A percentile compares a stretch with the other conserved stretches of the same genome.
Conservation (phyloP, 2,888 invertebrate genomes). For the Lapara coniferarum region DNA sequence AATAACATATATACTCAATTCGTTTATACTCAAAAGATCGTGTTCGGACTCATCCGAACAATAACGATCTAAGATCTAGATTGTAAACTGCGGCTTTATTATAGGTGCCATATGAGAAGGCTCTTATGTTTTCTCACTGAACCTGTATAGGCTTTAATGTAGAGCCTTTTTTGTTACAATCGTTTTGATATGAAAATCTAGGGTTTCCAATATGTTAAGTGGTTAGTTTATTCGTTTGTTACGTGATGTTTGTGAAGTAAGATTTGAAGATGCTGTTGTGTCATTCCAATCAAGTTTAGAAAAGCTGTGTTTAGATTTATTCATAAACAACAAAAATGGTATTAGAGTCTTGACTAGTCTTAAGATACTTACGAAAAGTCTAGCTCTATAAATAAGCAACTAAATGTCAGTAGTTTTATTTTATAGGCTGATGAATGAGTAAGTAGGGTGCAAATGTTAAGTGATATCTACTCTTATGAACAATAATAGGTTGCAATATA, state of each 20-base stretch:
- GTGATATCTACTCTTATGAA: no score
- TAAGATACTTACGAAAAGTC: no score
- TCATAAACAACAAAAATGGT: no score
- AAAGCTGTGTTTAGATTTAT: no score
- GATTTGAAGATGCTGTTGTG: not conserved
- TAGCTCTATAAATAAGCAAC: no score
- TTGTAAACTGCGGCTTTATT: conserved; percentile 25
- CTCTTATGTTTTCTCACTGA: not conserved
- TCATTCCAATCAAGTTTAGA: no score
- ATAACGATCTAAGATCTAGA: conserved; percentile 30
- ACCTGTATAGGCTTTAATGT: not conserved
- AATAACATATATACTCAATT: not conserved
- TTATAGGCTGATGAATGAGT: not conserved
- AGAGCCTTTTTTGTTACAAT: conserved; percentile 1
- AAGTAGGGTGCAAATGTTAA: no score
- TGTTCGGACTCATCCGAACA: not conserved
- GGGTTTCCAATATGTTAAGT: conserved; percentile 9
- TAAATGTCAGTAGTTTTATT: not conserved
- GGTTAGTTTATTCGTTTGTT: not conserved
- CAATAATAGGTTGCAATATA: no score
- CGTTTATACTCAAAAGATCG: conserved; percentile 18
- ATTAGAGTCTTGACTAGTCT: no score
- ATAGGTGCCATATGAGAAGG: conserved; percentile 1
- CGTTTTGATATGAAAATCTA: conserved; percentile 14
- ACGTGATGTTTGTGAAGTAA: not conserved